Conservation (phyloP, 2,888 invertebrate genomes). For the Petrolisthes manimaculis region DNA sequence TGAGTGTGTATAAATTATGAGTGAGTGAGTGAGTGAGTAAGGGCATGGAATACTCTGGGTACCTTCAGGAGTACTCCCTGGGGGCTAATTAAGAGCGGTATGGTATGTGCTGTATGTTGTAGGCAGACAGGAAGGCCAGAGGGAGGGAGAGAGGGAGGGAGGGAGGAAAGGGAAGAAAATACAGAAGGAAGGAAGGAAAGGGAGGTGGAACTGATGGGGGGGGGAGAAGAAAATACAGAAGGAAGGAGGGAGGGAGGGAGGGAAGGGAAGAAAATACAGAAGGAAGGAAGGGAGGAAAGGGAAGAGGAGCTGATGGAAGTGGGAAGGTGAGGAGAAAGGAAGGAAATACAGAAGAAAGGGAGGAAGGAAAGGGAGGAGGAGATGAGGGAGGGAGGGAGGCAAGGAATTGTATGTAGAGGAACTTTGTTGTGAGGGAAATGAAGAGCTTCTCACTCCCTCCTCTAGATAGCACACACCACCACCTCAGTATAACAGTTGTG, state of each 20-base stretch:
- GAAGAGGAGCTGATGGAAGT: background rate
- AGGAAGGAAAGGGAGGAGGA: background rate
- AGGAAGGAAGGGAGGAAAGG: background rate
- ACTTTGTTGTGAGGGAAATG: too few relatives aligned
- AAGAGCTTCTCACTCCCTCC: too few relatives aligned
- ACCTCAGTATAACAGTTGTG: too few relatives aligned
- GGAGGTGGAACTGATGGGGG: too few relatives aligned
- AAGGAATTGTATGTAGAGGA: too few relatives aligned
- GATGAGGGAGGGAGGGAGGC: background rate
- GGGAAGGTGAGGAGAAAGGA: background rate
- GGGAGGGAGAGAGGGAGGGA: background rate
- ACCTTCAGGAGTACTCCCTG: too few relatives aligned
- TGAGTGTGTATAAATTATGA: background rate
- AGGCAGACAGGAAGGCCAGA: background rate
- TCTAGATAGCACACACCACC: too few relatives aligned
- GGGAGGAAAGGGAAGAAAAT: background rate
- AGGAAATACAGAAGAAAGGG: background rate
- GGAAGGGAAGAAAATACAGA: constrained; percentile 10
- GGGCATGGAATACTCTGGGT: too few relatives aligned
- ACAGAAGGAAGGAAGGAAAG: background rate
- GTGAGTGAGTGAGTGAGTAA: background rate
- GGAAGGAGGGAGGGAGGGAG: background rate
- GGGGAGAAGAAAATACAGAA: background rate
- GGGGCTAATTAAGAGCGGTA: too few relatives aligned
- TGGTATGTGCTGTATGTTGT: too few relatives aligned